These are phyloP conservation scores for Nothoprocta pentlandii DNA, from an alignment of 2,113 vertebrate species.

Conservation along the genomic window DNA sequence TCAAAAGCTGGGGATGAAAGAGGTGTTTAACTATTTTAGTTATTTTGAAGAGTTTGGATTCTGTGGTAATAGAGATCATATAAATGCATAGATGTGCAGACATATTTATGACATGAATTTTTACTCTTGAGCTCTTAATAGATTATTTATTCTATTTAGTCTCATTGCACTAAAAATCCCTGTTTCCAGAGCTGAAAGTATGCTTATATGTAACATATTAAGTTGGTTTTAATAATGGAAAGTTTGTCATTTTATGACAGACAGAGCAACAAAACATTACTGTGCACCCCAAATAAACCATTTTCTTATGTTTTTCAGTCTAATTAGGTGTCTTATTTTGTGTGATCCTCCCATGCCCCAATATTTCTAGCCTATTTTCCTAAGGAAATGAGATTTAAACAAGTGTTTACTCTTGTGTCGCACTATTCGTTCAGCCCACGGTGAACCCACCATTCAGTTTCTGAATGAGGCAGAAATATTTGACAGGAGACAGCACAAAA, in stretches of 20 bases:
- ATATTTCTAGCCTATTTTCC: neutral
- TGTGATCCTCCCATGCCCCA: neutral
- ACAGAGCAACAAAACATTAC: neutral
- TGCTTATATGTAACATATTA: neutral
- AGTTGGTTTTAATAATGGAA: neutral
- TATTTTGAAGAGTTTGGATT: neutral
- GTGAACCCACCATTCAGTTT: neutral
- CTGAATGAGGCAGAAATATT: neutral
- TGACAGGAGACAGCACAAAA: neutral
- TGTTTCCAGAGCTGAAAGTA: neutral
- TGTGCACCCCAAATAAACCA: neutral
- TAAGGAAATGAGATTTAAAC: neutral
- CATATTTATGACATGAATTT: neutral
- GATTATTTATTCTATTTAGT: neutral
- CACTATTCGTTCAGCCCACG: neutral
- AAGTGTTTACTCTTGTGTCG: neutral
- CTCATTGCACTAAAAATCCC: neutral
- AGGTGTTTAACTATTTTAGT: neutral
- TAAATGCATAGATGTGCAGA: neutral
- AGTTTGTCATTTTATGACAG: neutral
- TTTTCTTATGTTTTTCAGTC: neutral
- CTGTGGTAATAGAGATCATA: neutral
- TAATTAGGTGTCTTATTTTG: neutral
- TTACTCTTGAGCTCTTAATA: neutral
- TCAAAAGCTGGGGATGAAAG: neutral